Percentiles rank a stretch among this genome's conserved stretches.
These are phyloP conservation scores for Cochlearius cochlearius DNA, from an alignment of 2,113 vertebrate genomes.

Conservation along the genomic window DNA sequence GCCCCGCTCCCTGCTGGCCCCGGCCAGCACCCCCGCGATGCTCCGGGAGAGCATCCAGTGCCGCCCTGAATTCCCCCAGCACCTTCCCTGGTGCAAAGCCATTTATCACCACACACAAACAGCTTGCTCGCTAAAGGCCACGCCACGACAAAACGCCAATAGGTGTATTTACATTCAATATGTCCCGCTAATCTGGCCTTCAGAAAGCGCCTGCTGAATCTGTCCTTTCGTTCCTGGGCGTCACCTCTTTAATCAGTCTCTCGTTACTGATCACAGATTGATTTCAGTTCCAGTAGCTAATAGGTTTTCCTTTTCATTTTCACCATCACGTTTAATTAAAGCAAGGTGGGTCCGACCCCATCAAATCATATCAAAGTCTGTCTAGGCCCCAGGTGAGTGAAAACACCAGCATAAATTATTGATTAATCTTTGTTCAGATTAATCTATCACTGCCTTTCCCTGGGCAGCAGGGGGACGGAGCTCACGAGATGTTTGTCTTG, in stretches of 20 bases:
- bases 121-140: slow-evolving; percentile 58
- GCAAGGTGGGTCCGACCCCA: slow-evolving; percentile 58
- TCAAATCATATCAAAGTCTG: slow-evolving; percentile 63
- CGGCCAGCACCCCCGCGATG: not conserved
- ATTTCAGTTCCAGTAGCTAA: slow-evolving; percentile 14
- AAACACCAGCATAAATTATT: slow-evolving; percentile 69
- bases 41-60: not conserved
- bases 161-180: slow-evolving; percentile 25
- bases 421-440: slow-evolving; percentile 59
- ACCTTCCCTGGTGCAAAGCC: not conserved
- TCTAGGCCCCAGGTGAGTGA: slow-evolving; percentile 5
- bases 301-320: slow-evolving; percentile 65
- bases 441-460: slow-evolving; percentile 66
- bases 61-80: not conserved
- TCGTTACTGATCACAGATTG: slow-evolving; percentile 36
- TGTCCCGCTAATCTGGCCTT: slow-evolving; percentile 12
- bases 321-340: slow-evolving; percentile 73
- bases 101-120: slow-evolving; percentile 43
- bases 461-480: not conserved
- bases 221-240: not conserved
- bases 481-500: not conserved
- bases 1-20: not conserved
- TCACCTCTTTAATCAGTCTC: slow-evolving; percentile 33
- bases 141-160: slow-evolving; percentile 51
- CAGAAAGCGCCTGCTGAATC: slow-evolving; percentile 7